phyloP scores from a whole-genome alignment of 2,888 invertebrate species.

The Zaprionus lineosus region DNA sequence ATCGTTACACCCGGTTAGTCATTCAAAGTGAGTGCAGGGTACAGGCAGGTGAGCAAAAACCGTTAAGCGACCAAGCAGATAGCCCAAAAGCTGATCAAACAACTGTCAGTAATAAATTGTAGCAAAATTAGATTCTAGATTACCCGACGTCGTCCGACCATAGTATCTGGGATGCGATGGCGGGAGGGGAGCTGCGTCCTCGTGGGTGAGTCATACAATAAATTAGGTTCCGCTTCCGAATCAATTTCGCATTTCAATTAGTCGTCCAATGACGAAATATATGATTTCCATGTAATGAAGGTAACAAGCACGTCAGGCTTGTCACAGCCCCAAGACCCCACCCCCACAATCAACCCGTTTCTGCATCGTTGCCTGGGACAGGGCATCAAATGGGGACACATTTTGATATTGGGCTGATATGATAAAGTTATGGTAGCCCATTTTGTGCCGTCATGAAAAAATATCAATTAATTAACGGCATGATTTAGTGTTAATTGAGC shows the following conservation, averaged over 20 bases:
- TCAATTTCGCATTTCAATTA: conserved; percentile 67
- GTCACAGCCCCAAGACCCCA: conserved; percentile 8
- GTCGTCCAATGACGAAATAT: conserved; percentile 62
- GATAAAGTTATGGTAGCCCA: conserved; percentile 1
- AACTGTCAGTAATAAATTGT: too few relatives aligned
- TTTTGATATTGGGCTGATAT: conserved; percentile 18
- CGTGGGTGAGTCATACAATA: conserved; percentile 58
- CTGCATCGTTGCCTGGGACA: too few relatives aligned
- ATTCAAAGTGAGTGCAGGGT: too few relatives aligned
- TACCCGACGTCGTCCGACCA: too few relatives aligned
- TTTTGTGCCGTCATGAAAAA: conserved; percentile 23
- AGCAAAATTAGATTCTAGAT: too few relatives aligned
- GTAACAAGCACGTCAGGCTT: conserved; percentile 33
- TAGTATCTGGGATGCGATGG: too few relatives aligned
- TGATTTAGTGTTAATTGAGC: conserved; percentile 74
- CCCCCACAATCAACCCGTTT: conserved; percentile 5
- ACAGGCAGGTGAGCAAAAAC: too few relatives aligned
- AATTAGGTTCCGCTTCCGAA: conserved; percentile 43
- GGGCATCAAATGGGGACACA: too few relatives aligned
- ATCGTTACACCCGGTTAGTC: too few relatives aligned
- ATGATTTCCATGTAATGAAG: conserved; percentile 46
- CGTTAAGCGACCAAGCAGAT: too few relatives aligned
- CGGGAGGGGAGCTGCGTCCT: too few relatives aligned
- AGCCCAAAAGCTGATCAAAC: conserved; percentile 2
- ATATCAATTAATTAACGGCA: conserved; percentile 66